A percentile compares a stretch with the other conserved stretches of the same genome.
phyloP scores from a whole-genome alignment of 2,113 vertebrate species.

The Herpetotheres cachinnans region DNA sequence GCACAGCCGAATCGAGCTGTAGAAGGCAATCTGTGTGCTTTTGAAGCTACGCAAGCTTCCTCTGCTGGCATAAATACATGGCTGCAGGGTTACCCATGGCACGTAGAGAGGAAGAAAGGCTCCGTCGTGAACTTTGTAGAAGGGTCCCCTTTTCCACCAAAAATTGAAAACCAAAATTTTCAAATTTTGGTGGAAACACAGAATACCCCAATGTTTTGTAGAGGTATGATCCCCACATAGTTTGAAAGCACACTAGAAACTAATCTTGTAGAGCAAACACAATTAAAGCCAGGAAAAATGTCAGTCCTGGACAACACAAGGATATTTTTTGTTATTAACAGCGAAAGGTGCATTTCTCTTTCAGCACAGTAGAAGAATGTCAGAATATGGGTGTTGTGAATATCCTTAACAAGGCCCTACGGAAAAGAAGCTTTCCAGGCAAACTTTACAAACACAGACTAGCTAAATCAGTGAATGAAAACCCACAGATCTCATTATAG shows the following conservation, averaged over 20 bases:
- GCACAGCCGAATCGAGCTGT: background rate
- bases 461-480: background rate
- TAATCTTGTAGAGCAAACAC: background rate
- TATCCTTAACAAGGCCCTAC: background rate
- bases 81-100: background rate
- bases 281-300: background rate
- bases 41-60: background rate
- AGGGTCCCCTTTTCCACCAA: background rate
- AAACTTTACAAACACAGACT: background rate
- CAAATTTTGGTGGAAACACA: background rate
- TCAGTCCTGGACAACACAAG: background rate
- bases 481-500: background rate
- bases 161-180: background rate
- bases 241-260: background rate
- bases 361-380: background rate
- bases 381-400: background rate
- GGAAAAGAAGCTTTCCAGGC: background rate
- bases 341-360: background rate
- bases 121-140: background rate
- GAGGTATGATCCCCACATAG: background rate
- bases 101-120: background rate
- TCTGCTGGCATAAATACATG: background rate
- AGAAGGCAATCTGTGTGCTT: background rate
- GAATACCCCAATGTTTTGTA: background rate
- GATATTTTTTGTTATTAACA: background rate